A percentile compares a stretch with the other conserved stretches of the same genome.
Evolutionary conservation across 2,888 invertebrate species (phyloP).

Genomic region (Ophion obscuratus): DNA sequence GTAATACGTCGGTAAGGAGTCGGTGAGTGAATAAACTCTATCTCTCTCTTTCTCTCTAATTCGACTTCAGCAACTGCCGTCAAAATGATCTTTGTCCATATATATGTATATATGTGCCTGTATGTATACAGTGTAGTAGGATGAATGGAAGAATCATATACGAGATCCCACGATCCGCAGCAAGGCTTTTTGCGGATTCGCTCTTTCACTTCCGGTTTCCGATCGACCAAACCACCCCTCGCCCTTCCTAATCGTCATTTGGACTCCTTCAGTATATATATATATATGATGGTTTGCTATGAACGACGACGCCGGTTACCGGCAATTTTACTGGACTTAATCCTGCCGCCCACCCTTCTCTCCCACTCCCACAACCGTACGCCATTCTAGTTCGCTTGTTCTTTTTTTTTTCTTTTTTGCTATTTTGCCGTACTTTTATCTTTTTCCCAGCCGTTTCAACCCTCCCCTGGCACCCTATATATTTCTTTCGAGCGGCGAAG

Average conservation of each 20-base stretch:
- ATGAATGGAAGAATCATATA: conserved; percentile 35
- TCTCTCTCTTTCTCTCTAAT: too few species aligned
- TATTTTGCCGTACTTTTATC: conserved; percentile 23
- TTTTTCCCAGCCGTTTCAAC: conserved; percentile 25
- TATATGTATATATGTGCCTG: too few species aligned
- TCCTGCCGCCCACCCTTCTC: conserved; percentile 10
- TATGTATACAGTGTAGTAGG: conserved; percentile 5
- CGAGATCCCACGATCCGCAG: conserved; percentile 44
- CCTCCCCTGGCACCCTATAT: conserved; percentile 47
- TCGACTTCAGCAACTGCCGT: too few species aligned
- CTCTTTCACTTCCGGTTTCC: conserved; percentile 63
- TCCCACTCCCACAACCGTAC: conserved; percentile 4
- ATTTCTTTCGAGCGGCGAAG: conserved; percentile 68
- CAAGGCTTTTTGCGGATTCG: conserved; percentile 59
- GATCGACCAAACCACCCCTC: conserved; percentile 23
- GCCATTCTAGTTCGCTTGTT: conserved; percentile 22
- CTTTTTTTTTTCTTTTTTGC: conserved; percentile 4
- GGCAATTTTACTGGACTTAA: conserved; percentile 67
- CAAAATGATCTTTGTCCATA: too few species aligned
- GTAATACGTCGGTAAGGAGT: too few species aligned
- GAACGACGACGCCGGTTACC: conserved; percentile 69
- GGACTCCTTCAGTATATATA: neutral
- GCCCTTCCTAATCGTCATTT: conserved; percentile 9
- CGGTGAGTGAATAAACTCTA: too few species aligned
- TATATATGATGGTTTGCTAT: conserved; percentile 49